Conservation (phyloP, 2,113 vertebrate species). For the Heterochromis multidens region DNA sequence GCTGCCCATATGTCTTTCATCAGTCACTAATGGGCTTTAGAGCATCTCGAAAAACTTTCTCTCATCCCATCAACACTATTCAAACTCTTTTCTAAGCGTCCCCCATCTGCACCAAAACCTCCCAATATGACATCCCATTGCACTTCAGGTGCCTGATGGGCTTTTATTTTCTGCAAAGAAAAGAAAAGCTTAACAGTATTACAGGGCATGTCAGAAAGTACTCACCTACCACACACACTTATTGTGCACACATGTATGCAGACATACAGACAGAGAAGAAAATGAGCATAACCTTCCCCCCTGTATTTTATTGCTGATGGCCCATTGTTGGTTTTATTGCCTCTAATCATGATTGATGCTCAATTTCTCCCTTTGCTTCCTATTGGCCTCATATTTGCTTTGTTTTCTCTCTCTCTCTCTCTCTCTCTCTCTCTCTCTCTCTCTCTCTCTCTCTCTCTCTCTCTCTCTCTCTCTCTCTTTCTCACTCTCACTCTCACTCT, state of each 20-base stretch:
- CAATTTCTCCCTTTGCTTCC: conserved; percentile 22
- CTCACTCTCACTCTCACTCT: neutral
- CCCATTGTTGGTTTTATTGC: conserved; percentile 55
- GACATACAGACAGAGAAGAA: neutral
- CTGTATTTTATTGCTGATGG: conserved; percentile 58
- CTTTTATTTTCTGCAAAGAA: neutral
- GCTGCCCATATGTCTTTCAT: neutral
- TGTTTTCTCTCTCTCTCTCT: neutral
- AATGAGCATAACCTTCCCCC: conserved; percentile 43
- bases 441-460: neutral
- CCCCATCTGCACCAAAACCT: neutral
- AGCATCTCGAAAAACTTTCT: conserved; percentile 16
- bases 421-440: neutral
- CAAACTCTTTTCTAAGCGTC: neutral
- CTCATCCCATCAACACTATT: neutral
- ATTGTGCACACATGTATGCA: neutral
- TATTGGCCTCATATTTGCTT: neutral
- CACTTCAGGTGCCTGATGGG: neutral
- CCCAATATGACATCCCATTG: conserved; percentile 1
- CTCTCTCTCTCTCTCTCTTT: neutral
- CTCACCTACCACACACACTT: neutral
- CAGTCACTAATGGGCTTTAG: conserved; percentile 7
- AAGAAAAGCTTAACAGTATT: neutral
- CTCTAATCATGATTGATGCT: conserved; percentile 65
- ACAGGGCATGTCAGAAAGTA: neutral